Percentiles rank a stretch among this genome's conserved stretches.
These are phyloP conservation scores for Callorhinus ursinus DNA, from an alignment of 2,113 vertebrate species.

Conservation along the genomic window DNA sequence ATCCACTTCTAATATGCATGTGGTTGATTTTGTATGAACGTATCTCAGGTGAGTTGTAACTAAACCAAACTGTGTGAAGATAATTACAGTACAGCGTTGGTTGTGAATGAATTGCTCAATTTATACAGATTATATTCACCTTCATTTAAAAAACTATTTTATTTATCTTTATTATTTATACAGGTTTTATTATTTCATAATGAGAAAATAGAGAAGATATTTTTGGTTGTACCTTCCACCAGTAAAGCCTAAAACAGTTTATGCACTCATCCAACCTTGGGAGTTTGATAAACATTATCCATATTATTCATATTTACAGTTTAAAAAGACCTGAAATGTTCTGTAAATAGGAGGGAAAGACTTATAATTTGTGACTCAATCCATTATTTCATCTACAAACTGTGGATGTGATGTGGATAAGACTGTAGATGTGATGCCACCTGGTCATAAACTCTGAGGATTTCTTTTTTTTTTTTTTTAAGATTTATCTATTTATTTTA, in stretches of 20 bases:
- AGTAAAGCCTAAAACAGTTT: neutral
- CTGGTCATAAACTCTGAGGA: neutral
- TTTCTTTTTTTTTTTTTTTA: neutral
- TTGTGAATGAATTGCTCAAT: neutral
- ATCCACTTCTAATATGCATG: neutral
- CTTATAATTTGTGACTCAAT: neutral
- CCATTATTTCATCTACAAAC: neutral
- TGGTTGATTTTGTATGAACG: neutral
- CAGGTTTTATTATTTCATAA: neutral
- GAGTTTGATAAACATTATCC: neutral
- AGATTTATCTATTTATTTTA: neutral
- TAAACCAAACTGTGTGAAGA: slow-evolving; percentile 5
- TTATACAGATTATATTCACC: neutral
- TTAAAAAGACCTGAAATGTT: neutral
- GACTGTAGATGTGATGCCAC: neutral
- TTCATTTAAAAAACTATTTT: neutral
- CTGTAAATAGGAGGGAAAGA: neutral
- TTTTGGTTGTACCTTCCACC: neutral
- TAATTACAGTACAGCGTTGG: neutral
- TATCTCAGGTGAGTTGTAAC: neutral
- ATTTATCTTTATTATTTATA: neutral
- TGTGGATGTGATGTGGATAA: neutral
- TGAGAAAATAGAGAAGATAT: neutral
- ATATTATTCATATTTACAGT: neutral
- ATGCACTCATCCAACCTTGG: neutral